Conservation (phyloP, 1,140 invertebrate species). For the Zaprionus africanus region DNA sequence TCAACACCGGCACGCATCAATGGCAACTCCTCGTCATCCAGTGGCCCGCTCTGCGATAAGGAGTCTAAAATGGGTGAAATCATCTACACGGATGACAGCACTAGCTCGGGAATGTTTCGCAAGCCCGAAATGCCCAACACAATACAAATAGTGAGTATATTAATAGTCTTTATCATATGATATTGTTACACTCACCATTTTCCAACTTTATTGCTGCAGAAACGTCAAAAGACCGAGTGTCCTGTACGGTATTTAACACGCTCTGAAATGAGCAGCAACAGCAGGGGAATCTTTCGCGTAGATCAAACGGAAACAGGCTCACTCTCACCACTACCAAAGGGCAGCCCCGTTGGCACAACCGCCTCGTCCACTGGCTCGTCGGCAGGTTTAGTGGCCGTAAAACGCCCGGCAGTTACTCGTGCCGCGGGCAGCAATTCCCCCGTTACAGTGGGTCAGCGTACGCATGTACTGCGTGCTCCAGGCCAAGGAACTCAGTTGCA, state of each 20-base stretch:
- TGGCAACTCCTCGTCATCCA: constrained; percentile 55
- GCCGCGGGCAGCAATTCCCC: constrained; percentile 51
- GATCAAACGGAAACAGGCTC: constrained; percentile 31
- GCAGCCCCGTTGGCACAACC: constrained; percentile 15
- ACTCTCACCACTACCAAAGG: constrained; percentile 40
- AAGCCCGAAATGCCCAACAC: constrained; percentile 77
- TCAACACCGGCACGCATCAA: constrained; percentile 58
- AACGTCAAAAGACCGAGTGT: constrained; percentile 65
- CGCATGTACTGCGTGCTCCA: constrained; percentile 61
- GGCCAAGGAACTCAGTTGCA: constrained; percentile 46
- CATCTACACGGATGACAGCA: constrained; percentile 79
- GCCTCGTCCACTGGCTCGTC: background rate
- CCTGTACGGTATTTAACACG: constrained; percentile 75
- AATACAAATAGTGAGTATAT: constrained; percentile 53
- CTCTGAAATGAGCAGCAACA: constrained; percentile 59
- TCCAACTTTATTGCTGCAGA: constrained; percentile 42
- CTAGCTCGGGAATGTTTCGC: constrained; percentile 76
- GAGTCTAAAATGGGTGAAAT: constrained; percentile 76
- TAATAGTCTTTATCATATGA: background rate
- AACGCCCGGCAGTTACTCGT: constrained; percentile 48
- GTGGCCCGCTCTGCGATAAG: constrained; percentile 8
- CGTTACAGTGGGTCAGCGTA: constrained; percentile 56
- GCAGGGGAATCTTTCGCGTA: constrained; percentile 72
- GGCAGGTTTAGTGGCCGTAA: constrained; percentile 15
- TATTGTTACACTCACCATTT: background rate